phyloP scores from a whole-genome alignment of 2,888 invertebrate species.

The Cryptus viduatorius region DNA sequence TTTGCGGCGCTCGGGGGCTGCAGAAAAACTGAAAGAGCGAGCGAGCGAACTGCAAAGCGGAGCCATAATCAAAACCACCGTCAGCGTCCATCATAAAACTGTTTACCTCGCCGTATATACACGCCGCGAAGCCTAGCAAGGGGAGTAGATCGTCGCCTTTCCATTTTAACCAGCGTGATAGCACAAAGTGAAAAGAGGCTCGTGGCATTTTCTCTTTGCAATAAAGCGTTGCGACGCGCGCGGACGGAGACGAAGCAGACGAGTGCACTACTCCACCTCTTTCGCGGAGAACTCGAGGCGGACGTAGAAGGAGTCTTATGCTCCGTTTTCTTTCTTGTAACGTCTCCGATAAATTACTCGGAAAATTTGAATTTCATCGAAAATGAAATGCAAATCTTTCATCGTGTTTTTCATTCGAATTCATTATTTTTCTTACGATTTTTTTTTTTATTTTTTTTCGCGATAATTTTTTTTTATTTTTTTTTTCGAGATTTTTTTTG shows the following conservation, averaged over 20 bases:
- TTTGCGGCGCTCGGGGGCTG: conserved; percentile 28
- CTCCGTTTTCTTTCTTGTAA: neutral
- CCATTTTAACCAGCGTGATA: conserved; percentile 38
- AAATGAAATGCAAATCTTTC: too few relatives aligned
- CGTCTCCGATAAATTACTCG: too few relatives aligned
- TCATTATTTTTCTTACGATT: too few relatives aligned
- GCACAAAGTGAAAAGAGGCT: conserved; percentile 50
- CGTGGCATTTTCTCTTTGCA: conserved; percentile 44
- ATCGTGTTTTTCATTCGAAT: too few relatives aligned
- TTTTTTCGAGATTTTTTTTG: too few relatives aligned
- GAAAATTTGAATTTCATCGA: too few relatives aligned
- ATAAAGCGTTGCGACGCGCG: conserved; percentile 38
- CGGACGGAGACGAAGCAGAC: conserved; percentile 1
- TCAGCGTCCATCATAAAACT: conserved; percentile 45
- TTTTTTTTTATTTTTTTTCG: too few relatives aligned
- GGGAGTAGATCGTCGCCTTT: conserved; percentile 25
- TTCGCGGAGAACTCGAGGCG: neutral
- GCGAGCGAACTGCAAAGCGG: conserved; percentile 18
- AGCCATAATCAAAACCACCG: conserved; percentile 59
- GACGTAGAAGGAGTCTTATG: neutral
- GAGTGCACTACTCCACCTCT: conserved; percentile 4
- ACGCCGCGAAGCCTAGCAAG: neutral
- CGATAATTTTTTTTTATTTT: too few relatives aligned
- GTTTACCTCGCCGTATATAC: conserved; percentile 44
- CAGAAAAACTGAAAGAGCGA: conserved; percentile 19